Evolutionary conservation across 2,888 invertebrate species (phyloP).

Genomic region (Mellilla xanthometata): DNA sequence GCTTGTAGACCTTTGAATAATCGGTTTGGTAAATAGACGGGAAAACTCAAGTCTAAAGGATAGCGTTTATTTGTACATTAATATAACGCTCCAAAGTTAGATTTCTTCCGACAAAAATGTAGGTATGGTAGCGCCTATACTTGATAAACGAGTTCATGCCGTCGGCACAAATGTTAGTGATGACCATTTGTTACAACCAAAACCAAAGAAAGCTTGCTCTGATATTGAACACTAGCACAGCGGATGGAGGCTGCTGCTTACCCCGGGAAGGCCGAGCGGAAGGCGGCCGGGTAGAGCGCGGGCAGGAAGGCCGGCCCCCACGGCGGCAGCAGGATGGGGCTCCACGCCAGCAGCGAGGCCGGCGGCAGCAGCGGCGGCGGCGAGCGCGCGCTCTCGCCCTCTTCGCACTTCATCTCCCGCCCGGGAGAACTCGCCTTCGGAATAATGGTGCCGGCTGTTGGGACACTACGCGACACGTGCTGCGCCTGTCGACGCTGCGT

Average conservation of each 20-base stretch:
- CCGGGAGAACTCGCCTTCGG: conserved; percentile 78
- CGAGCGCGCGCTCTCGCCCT: conserved; percentile 68
- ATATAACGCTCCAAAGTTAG: too few species aligned
- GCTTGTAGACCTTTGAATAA: conserved; percentile 17
- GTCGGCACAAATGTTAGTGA: too few species aligned
- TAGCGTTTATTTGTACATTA: too few species aligned
- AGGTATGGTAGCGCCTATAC: too few species aligned
- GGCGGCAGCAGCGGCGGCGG: conserved; percentile 77
- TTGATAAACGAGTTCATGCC: too few species aligned
- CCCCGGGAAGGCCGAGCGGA: conserved; percentile 89
- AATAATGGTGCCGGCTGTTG: conserved; percentile 70
- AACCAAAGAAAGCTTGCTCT: too few species aligned
- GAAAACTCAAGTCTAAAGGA: too few species aligned
- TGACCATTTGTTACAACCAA: too few species aligned
- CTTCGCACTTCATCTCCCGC: conserved; percentile 80
- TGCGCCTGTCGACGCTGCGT: conserved; percentile 75
- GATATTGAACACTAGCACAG: conserved; percentile 8
- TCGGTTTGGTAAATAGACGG: conserved; percentile 20
- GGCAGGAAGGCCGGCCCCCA: conserved; percentile 89
- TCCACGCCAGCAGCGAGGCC: conserved; percentile 88
- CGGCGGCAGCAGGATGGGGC: conserved; percentile 88
- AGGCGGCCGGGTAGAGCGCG: conserved; percentile 87
- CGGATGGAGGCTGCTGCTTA: conserved; percentile 65
- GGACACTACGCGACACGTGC: conserved; percentile 72
- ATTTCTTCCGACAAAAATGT: too few species aligned